A percentile compares a stretch with the other conserved stretches of the same genome.
Evolutionary conservation across 2,113 vertebrate species (phyloP).

Genomic region (Motacilla alba): DNA sequence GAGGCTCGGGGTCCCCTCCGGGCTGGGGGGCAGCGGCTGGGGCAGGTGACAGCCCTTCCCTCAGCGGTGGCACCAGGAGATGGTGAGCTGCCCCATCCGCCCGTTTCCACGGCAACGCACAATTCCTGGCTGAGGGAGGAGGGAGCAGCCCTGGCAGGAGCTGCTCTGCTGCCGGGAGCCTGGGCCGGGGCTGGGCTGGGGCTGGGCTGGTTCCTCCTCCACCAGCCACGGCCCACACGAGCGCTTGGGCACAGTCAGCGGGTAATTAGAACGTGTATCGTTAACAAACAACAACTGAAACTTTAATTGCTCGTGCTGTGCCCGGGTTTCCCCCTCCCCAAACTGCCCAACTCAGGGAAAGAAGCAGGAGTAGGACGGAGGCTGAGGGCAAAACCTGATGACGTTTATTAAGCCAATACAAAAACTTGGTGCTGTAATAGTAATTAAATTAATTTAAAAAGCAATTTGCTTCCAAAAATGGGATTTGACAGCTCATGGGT

Average conservation of each 20-base stretch:
- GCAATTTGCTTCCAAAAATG: conserved; percentile 67
- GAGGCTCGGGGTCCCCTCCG: background rate
- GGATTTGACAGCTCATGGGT: conserved; percentile 57
- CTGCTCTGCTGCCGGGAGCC: background rate
- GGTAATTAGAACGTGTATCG: conserved; percentile 54
- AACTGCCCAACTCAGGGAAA: background rate
- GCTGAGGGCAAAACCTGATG: conserved; percentile 56
- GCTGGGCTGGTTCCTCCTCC: background rate
- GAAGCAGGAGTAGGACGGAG: background rate
- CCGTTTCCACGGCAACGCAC: background rate
- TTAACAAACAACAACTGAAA: background rate
- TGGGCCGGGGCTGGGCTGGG: background rate
- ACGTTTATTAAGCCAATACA: conserved; percentile 65
- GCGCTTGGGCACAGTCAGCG: background rate
- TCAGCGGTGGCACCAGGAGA: background rate
- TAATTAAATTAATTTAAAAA: conserved; percentile 75
- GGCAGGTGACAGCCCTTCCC: background rate
- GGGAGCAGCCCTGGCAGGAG: background rate
- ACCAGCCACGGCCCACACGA: background rate
- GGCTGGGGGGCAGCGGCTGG: background rate
- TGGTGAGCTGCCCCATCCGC: background rate
- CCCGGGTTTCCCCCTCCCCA: background rate
- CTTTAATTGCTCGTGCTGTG: conserved; percentile 41
- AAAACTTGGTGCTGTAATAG: conserved; percentile 55
- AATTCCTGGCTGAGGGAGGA: background rate